phyloP scores from a whole-genome alignment of 2,113 vertebrate species.

The Oophaga pumilio region DNA sequence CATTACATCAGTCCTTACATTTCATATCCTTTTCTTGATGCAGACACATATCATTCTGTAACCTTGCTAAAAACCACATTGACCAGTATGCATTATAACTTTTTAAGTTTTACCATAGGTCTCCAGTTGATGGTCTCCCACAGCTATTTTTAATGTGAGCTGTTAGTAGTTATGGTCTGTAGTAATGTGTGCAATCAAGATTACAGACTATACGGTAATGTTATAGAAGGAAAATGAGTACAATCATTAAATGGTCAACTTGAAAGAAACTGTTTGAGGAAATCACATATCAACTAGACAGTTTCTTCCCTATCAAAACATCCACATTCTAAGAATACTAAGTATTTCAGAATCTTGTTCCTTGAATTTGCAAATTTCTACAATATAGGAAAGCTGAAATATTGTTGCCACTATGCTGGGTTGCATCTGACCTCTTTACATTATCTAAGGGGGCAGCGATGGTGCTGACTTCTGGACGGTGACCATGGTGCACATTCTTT shows the following conservation, averaged over 20 bases:
- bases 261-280: slow-evolving; percentile 16
- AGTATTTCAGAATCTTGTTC: not conserved
- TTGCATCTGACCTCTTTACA: no score
- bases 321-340: slow-evolving; percentile 9
- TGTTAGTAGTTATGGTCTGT: slow-evolving; percentile 52
- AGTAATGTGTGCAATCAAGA: slow-evolving; percentile 44
- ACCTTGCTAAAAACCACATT: slow-evolving; percentile 45
- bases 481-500: no score
- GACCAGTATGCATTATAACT: slow-evolving; percentile 13
- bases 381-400: not conserved
- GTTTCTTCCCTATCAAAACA: slow-evolving; percentile 28
- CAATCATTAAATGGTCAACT: slow-evolving; percentile 34
- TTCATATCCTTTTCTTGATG: slow-evolving; percentile 3
- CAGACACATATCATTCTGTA: slow-evolving; percentile 23
- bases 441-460: no score
- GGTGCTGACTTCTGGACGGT: no score
- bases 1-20: not conserved
- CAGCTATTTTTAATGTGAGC: slow-evolving; percentile 43
- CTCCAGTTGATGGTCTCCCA: slow-evolving; percentile 46
- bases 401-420: not conserved
- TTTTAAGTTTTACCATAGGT: slow-evolving; percentile 40
- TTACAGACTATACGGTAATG: slow-evolving; percentile 43
- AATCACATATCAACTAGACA: slow-evolving; percentile 19
- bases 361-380: not conserved
- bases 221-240: slow-evolving; percentile 38